These are phyloP conservation scores for Syrphus vitripennis DNA, from an alignment of 2,888 invertebrate species.

Conservation along the genomic window DNA sequence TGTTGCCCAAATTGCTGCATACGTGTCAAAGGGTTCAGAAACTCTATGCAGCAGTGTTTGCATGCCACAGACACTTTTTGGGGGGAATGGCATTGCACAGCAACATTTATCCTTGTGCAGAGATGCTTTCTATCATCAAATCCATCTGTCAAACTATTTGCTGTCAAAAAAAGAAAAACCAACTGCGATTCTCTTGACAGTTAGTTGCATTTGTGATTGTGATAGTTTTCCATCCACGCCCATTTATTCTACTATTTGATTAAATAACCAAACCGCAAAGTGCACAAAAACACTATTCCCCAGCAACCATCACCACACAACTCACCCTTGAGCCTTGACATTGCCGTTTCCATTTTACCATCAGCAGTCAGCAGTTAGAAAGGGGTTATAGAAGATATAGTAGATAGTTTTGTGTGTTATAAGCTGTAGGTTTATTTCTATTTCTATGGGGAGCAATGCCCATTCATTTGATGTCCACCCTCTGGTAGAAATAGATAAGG, in stretches of 20 bases:
- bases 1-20: constrained; percentile 27
- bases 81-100: constrained; percentile 15
- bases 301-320: constrained; percentile 12
- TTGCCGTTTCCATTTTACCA: constrained; percentile 28
- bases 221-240: not conserved
- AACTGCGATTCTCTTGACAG: constrained; percentile 34
- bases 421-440: not conserved
- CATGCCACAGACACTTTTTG: constrained; percentile 2
- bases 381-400: not conserved
- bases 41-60: constrained; percentile 3
- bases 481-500: constrained; percentile 49
- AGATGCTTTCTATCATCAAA: constrained; percentile 43
- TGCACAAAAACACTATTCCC: constrained; percentile 56
- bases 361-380: not conserved
- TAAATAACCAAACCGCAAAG: constrained; percentile 58
- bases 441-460: constrained; percentile 31
- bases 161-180: constrained; percentile 25
- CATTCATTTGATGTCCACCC: constrained; percentile 60
- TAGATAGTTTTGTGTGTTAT: not conserved
- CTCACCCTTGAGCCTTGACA: constrained; percentile 69
- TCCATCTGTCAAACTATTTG: constrained; percentile 61
- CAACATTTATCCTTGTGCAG: not conserved
- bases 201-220: constrained; percentile 26
- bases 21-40: constrained; percentile 7
- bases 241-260: constrained; percentile 27